Evolutionary conservation across 2,113 vertebrate species (phyloP).

Genomic region (Centropus unirufus): DNA sequence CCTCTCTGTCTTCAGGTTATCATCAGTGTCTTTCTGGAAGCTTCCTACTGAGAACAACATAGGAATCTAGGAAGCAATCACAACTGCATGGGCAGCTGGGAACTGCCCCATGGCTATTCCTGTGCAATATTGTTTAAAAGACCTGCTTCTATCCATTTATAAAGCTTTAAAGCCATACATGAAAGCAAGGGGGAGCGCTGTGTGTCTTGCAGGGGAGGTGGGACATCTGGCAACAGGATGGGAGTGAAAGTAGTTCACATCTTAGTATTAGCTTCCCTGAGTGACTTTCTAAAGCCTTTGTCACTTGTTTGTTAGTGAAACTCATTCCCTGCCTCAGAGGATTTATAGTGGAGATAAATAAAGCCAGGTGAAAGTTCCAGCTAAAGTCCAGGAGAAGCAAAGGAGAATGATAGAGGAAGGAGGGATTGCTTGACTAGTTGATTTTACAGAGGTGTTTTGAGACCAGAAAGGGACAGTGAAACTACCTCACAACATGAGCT

Average conservation of each 20-base stretch:
- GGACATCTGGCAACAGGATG: background rate
- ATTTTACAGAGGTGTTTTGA: background rate
- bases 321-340: background rate
- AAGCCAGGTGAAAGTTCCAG: background rate
- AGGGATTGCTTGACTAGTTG: background rate
- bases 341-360: background rate
- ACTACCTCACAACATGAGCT: background rate
- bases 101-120: background rate
- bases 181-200: background rate
- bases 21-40: background rate
- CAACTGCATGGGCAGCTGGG: background rate
- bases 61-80: background rate
- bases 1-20: background rate
- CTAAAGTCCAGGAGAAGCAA: background rate
- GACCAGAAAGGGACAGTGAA: background rate
- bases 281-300: background rate
- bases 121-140: background rate
- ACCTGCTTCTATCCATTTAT: background rate
- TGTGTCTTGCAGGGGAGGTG: background rate
- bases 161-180: background rate
- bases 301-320: background rate
- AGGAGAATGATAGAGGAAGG: background rate
- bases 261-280: background rate
- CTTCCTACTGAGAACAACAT: background rate
- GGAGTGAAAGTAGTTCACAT: background rate